Evolutionary conservation across 2,888 invertebrate species (phyloP).

Genomic region (Osmoderma eremita): DNA sequence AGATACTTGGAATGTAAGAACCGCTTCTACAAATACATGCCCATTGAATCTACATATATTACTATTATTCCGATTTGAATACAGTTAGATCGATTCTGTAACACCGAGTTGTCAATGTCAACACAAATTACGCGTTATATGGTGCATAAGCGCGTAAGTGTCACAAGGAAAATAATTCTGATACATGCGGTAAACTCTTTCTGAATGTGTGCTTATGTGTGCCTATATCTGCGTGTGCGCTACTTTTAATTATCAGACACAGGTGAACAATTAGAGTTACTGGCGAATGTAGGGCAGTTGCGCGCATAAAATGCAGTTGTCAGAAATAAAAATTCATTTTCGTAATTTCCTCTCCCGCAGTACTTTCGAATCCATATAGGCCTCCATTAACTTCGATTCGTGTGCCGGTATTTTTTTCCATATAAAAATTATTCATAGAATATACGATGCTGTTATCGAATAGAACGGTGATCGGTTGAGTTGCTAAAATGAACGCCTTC

Average conservation of each 20-base stretch:
- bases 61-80: slow-evolving; percentile 7
- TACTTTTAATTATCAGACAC: background rate
- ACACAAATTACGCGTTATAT: slow-evolving; percentile 18
- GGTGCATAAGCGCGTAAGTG: background rate
- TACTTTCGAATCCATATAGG: slow-evolving; percentile 16
- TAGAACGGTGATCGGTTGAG: no score
- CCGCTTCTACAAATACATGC: background rate
- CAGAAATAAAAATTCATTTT: slow-evolving; percentile 4
- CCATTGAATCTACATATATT: no score
- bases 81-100: slow-evolving; percentile 18
- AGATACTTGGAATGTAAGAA: slow-evolving; percentile 17
- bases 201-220: no score
- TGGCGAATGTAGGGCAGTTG: slow-evolving; percentile 16
- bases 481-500: no score
- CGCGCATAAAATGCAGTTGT: background rate
- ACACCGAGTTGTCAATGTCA: slow-evolving; percentile 17
- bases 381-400: background rate
- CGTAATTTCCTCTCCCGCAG: slow-evolving; percentile 24
- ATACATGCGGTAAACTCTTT: no score
- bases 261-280: slow-evolving; percentile 10
- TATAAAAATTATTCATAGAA: background rate
- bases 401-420: slow-evolving; percentile 1
- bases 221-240: background rate
- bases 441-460: no score
- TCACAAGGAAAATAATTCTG: no score